Conservation (phyloP, 2,113 vertebrate species). For the Sphyrna mokarran region DNA sequence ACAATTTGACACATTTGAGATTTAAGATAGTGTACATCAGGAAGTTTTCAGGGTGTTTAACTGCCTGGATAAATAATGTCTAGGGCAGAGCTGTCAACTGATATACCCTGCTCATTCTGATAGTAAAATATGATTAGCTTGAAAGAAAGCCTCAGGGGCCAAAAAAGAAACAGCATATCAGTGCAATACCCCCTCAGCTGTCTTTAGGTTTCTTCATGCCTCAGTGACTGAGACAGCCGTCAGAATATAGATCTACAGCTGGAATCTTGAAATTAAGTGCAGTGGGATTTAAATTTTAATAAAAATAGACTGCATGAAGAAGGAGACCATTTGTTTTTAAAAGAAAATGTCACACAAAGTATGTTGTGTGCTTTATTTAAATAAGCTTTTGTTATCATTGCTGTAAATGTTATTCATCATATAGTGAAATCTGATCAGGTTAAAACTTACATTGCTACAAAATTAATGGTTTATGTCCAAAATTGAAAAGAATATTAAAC, state of each 20-base stretch:
- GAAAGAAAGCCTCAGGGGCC: constrained; percentile 26
- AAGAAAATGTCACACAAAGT: neutral
- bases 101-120: constrained; percentile 25
- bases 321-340: neutral
- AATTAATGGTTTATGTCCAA: neutral
- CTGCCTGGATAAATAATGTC: constrained; percentile 35
- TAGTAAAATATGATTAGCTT: constrained; percentile 34
- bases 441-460: neutral
- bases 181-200: constrained; percentile 34
- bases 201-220: constrained; percentile 10
- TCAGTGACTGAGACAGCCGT: constrained; percentile 30
- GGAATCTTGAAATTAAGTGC: neutral
- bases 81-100: constrained; percentile 34
- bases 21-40: neutral
- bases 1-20: constrained; percentile 12
- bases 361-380: neutral
- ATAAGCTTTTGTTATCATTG: neutral
- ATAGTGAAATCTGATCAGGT: neutral
- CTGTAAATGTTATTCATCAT: neutral
- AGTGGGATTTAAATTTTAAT: constrained; percentile 28
- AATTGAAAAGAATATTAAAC: neutral
- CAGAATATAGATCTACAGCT: constrained; percentile 24
- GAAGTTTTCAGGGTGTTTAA: constrained; percentile 21
- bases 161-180: constrained; percentile 15
- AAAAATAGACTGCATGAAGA: constrained; percentile 1